Evolutionary conservation across 2,797 vertebrate species (phyloP).

Genomic region (Pachyuromys duprasi): DNA sequence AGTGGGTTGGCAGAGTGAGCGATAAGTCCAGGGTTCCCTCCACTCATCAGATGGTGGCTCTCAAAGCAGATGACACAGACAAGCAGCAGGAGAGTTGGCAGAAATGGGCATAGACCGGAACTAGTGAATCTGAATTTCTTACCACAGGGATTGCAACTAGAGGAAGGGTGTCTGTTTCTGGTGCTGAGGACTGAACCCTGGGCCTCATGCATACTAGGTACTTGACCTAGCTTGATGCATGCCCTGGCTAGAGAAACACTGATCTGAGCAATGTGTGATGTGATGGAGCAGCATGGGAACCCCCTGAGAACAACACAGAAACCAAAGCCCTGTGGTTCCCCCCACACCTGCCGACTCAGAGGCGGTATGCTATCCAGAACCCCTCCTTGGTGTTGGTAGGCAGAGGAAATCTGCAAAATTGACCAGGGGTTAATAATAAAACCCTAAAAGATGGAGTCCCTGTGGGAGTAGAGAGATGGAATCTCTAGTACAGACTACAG

Average conservation of each 20-base stretch:
- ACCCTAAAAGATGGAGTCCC: neutral
- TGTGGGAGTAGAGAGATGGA: neutral
- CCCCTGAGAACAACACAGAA: neutral
- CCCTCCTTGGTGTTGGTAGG: fast-evolving
- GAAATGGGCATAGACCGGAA: neutral
- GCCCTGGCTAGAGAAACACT: neutral
- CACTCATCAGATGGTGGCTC: neutral
- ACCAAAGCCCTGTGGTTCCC: neutral
- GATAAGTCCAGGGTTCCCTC: neutral
- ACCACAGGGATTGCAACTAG: neutral
- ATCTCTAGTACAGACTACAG: neutral
- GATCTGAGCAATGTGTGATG: neutral
- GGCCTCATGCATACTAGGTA: neutral
- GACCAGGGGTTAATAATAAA: neutral
- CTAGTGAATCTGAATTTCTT: neutral
- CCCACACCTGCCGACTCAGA: neutral
- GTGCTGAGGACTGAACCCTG: neutral
- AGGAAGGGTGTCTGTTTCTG: neutral
- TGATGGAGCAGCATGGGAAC: neutral
- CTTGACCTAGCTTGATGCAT: neutral
- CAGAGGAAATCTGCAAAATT: neutral
- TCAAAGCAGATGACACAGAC: neutral
- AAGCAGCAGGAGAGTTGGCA: neutral
- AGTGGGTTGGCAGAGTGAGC: neutral
- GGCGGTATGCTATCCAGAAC: neutral